These are phyloP conservation scores for Ispidina lecontei DNA, from an alignment of 2,797 vertebrate species.

Conservation along the genomic window DNA sequence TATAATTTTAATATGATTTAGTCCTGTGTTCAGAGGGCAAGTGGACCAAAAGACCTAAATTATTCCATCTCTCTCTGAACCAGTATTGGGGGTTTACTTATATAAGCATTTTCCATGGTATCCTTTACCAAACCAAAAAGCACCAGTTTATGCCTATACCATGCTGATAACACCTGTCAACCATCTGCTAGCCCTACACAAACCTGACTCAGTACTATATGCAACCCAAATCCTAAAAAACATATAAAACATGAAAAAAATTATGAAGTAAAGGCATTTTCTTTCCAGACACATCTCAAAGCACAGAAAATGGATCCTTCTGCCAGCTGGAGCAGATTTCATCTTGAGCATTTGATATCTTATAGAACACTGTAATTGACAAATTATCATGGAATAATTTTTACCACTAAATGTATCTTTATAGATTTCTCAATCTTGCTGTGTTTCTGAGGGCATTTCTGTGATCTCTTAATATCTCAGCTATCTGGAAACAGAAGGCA, in stretches of 20 bases:
- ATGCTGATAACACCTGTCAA: neutral
- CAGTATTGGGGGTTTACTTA: neutral
- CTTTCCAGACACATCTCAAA: slow-evolving; percentile 16
- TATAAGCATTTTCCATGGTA: neutral
- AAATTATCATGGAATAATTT: slow-evolving; percentile 47
- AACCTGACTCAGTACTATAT: neutral
- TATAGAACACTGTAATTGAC: slow-evolving; percentile 39
- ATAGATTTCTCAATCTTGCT: slow-evolving; percentile 20
- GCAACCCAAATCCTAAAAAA: neutral
- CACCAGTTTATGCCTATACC: neutral
- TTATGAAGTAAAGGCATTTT: neutral
- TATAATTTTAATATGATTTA: neutral
- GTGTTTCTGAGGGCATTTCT: slow-evolving; percentile 37
- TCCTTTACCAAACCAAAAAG: neutral
- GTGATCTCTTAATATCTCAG: slow-evolving; percentile 12
- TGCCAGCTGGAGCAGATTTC: slow-evolving; percentile 17
- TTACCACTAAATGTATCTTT: slow-evolving; percentile 36
- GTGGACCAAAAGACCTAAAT: neutral
- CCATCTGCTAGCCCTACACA: neutral
- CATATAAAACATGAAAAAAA: neutral
- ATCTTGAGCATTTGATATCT: slow-evolving; percentile 6
- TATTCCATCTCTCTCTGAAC: neutral
- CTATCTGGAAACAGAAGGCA: slow-evolving; percentile 36
- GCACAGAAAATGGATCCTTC: slow-evolving; percentile 4
- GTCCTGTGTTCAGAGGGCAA: neutral